phyloP scores from a whole-genome alignment of 2,888 invertebrate species.

The Aporophyla lueneburgensis region DNA sequence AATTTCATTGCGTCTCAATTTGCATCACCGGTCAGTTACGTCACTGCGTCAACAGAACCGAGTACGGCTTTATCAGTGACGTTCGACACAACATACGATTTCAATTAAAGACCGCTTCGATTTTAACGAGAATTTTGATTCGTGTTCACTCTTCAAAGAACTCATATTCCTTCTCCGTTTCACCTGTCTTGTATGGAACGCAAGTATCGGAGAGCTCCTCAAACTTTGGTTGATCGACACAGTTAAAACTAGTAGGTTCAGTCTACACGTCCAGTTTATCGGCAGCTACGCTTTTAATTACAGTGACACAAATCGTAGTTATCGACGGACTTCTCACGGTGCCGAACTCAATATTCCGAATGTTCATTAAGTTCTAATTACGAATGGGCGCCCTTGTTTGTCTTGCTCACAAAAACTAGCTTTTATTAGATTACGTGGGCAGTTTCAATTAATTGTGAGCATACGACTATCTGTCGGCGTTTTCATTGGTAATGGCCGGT shows the following conservation, averaged over 20 bases:
- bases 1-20: constrained; percentile 75
- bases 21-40: constrained; percentile 73
- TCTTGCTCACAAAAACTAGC: constrained; percentile 89
- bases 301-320: constrained; percentile 90
- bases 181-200: constrained; percentile 58
- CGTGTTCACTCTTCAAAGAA: constrained; percentile 79
- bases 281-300: constrained; percentile 90
- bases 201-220: constrained; percentile 74
- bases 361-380: constrained; percentile 91
- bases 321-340: constrained; percentile 90
- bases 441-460: constrained; percentile 90
- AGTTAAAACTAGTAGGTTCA: constrained; percentile 86
- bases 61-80: constrained; percentile 83
- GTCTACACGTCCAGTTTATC: constrained; percentile 87
- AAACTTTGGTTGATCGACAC: constrained; percentile 80
- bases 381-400: constrained; percentile 90
- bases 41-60: constrained; percentile 77
- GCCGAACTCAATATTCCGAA: constrained; percentile 88
- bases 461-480: constrained; percentile 87
- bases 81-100: constrained; percentile 89
- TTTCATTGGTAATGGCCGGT: constrained; percentile 87
- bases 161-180: constrained; percentile 71
- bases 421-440: constrained; percentile 91
- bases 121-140: constrained; percentile 84
- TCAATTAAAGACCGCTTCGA: constrained; percentile 89